Conservation (phyloP, 2,797 vertebrate species). For the Cheirogaleus major region DNA sequence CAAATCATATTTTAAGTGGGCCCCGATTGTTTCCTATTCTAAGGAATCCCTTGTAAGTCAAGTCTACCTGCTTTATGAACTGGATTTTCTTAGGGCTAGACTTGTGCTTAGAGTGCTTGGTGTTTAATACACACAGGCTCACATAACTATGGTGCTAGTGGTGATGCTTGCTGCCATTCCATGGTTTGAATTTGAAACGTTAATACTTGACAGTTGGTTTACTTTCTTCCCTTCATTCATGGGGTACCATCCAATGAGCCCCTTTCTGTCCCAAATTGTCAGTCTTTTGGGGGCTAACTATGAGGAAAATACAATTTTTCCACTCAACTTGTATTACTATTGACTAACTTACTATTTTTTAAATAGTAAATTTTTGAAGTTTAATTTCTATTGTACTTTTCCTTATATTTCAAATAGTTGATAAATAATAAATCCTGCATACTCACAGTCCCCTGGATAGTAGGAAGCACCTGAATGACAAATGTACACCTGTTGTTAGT, state of each 20-base stretch:
- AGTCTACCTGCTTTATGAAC: background rate
- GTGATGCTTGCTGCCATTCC: too few species aligned
- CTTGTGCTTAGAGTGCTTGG: background rate
- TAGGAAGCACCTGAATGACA: background rate
- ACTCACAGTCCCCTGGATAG: background rate
- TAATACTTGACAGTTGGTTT: background rate
- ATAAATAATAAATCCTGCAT: background rate
- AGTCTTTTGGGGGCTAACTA: background rate
- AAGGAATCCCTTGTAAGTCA: background rate
- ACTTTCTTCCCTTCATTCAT: background rate
- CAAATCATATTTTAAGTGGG: background rate
- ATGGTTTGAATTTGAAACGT: background rate
- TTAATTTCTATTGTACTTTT: background rate
- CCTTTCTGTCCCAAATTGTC: background rate
- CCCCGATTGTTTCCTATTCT: background rate
- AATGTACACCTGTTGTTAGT: background rate
- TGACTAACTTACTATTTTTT: constrained; percentile 1
- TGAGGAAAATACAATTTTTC: background rate
- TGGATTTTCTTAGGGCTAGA: background rate
- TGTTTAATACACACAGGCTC: accelerated
- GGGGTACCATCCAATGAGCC: background rate
- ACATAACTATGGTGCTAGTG: accelerated
- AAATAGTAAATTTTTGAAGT: background rate
- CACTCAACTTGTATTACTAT: background rate
- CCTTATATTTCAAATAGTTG: background rate